These are phyloP conservation scores for Piezodorus guildinii DNA, from an alignment of 1,140 invertebrate species.

Conservation along the genomic window DNA sequence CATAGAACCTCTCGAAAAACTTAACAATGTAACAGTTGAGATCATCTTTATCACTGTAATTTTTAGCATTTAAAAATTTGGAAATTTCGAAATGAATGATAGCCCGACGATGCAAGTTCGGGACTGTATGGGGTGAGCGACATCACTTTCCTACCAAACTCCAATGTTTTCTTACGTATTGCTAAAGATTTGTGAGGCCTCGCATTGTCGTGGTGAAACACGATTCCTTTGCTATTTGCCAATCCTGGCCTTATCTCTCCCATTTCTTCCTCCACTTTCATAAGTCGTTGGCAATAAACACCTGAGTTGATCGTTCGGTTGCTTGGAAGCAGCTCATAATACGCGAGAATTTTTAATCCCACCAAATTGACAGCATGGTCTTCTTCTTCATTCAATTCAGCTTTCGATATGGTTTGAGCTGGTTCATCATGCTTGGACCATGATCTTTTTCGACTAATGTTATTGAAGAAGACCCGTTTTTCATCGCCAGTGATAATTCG, in stretches of 20 bases:
- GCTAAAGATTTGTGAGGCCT: slow-evolving; percentile 29
- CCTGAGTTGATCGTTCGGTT: neutral
- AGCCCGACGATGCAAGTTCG: slow-evolving; percentile 32
- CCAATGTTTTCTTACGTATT: slow-evolving; percentile 22
- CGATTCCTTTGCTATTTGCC: neutral
- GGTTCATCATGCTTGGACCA: too few relatives aligned
- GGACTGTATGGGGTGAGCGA: slow-evolving; percentile 30
- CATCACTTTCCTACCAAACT: slow-evolving; percentile 31
- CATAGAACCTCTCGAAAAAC: too few relatives aligned
- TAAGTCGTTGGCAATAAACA: too few relatives aligned
- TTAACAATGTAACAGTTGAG: neutral
- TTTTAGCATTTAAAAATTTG: neutral
- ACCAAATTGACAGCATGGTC: too few relatives aligned
- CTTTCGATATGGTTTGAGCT: too few relatives aligned
- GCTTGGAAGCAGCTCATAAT: neutral
- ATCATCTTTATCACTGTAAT: neutral
- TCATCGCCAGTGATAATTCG: too few relatives aligned
- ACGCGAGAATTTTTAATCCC: too few relatives aligned
- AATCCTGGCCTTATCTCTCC: neutral
- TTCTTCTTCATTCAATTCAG: too few relatives aligned
- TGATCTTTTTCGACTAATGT: too few relatives aligned
- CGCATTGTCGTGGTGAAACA: slow-evolving; percentile 30
- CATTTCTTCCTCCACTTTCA: too few relatives aligned
- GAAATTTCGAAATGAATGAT: slow-evolving; percentile 28
- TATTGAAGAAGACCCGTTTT: too few relatives aligned